Evolutionary conservation across 2,113 vertebrate species (phyloP).

Genomic region (Paradisaea rubra): DNA sequence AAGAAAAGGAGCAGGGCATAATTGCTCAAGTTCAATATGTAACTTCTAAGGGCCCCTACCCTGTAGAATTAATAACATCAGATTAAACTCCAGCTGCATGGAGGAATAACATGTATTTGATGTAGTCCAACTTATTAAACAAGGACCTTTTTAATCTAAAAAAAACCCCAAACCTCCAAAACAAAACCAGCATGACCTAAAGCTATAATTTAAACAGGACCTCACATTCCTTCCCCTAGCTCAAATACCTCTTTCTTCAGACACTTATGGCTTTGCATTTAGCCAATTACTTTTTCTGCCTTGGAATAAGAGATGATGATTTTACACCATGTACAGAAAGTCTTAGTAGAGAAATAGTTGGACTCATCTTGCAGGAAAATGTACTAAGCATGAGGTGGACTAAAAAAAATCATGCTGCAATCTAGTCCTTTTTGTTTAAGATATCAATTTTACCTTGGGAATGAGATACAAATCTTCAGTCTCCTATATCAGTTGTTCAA

Average conservation of each 20-base stretch:
- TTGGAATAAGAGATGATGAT: background rate
- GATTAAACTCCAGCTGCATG: background rate
- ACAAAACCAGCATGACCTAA: background rate
- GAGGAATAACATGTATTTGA: background rate
- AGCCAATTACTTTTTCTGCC: background rate
- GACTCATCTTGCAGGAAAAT: background rate
- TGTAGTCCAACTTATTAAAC: background rate
- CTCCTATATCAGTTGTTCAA: background rate
- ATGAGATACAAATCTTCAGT: background rate
- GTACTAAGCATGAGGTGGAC: background rate
- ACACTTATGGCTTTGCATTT: background rate
- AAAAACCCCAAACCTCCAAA: rapidly evolving
- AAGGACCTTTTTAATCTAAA: background rate
- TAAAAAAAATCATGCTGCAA: background rate
- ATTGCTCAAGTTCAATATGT: rapidly evolving
- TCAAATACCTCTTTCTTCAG: background rate
- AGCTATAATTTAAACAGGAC: background rate
- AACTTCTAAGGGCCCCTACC: background rate
- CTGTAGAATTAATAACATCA: background rate
- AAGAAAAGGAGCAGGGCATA: background rate
- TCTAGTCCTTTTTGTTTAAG: background rate
- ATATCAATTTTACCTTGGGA: background rate
- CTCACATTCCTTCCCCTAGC: background rate
- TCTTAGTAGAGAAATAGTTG: background rate
- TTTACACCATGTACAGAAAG: background rate